Conservation (phyloP, 2,113 vertebrate genomes). For the Platichthys flesus region DNA sequence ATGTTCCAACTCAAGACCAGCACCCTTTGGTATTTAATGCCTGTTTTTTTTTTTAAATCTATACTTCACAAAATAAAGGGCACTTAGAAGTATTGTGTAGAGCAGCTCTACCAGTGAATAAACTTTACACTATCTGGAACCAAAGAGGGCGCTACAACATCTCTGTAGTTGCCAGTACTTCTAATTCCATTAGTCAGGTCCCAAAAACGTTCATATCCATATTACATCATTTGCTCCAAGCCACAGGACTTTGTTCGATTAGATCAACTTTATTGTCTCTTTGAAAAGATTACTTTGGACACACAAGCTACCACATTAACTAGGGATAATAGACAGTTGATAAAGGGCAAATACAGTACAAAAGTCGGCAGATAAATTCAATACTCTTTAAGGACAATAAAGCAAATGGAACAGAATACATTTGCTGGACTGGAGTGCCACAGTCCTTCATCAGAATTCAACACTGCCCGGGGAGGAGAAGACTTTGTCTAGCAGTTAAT, state of each 20-base stretch:
- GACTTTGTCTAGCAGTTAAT: slow-evolving; percentile 25
- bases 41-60: neutral
- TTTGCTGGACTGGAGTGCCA: slow-evolving; percentile 30
- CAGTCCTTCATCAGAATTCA: slow-evolving; percentile 42
- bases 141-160: slow-evolving; percentile 12
- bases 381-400: slow-evolving; percentile 34
- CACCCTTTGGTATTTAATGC: neutral
- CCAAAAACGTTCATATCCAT: slow-evolving; percentile 10
- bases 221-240: slow-evolving; percentile 10
- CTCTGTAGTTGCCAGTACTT: slow-evolving; percentile 18
- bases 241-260: slow-evolving; percentile 16
- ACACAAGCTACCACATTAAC: slow-evolving; percentile 25
- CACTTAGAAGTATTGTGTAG: no score
- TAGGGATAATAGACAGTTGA: slow-evolving; percentile 13
- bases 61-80: neutral
- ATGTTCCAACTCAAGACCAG: neutral
- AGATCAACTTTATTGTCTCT: slow-evolving; percentile 18
- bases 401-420: slow-evolving; percentile 41
- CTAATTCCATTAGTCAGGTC: slow-evolving; percentile 17
- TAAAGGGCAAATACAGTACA: slow-evolving; percentile 36
- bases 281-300: slow-evolving; percentile 13
- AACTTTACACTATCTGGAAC: neutral
- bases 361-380: slow-evolving; percentile 33
- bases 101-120: neutral
- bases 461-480: slow-evolving; percentile 1